Base-by-base conservation (phyloP, 2,888 invertebrate species). In the Chrysolina haemoptera region DNA sequence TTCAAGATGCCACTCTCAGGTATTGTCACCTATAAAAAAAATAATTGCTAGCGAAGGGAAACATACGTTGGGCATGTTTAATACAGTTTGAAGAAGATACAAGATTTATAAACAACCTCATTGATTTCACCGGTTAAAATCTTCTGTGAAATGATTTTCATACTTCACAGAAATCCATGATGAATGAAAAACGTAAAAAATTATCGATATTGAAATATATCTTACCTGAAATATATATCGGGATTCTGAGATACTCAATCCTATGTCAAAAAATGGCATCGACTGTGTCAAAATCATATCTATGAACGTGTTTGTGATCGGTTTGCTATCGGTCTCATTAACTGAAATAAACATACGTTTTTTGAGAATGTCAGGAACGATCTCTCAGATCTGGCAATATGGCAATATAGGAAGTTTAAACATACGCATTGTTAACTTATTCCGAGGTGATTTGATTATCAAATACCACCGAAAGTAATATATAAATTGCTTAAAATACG, bases 251-350 rank as follows among this genome's bases (percentile, higher is more conserved):
- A 76, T 70, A 18, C 63, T 64, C 27, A 76, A 59, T 50, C 73
- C 73, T 11, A 76, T 20, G 41, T 76, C 75, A 12, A 76, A 76
- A 35, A 76, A 73, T 16, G 72, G 75, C 63, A 70, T 68, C 6
- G 73, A 63, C 43, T 76, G 73, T 11, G 63, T 40, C 40, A 76
- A 62, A 16, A 71, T 68, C 9, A 70, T 46, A 14, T 63, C 53
- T 5, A 50, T 62, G 20, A 76, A 59, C 22, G 63, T 35, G 11
- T 70, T 59, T 9, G 67, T 68, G 16, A 35, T 10, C 40, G 22
- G n/a, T 14, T 59, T 27, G 6, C 53, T 62, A 14, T 27, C 70
- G 27, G 48, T 55, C 14, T 43, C 53, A 18, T 63, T 16, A 16
- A 76, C 73, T 73, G 22, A 48, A 69, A 62, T n/a, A 27, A 55